phyloP scores from a whole-genome alignment of 2,888 invertebrate species.

The Andrena marginata region DNA sequence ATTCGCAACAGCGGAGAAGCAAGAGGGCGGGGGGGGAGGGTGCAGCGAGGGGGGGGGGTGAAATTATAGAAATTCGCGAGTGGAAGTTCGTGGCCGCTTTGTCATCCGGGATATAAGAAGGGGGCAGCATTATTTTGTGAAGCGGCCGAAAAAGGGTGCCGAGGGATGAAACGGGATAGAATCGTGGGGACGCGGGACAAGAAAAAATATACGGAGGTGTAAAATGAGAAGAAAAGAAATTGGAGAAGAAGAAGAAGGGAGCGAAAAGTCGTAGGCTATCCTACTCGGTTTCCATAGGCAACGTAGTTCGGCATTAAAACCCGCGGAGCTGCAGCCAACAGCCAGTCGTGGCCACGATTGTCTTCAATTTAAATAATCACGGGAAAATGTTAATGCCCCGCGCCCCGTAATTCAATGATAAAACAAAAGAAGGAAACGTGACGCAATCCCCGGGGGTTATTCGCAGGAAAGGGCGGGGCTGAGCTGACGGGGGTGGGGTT shows the following conservation, averaged over 20 bases:
- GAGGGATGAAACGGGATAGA: conserved; percentile 13
- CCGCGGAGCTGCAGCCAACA: conserved; percentile 45
- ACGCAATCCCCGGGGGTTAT: conserved; percentile 43
- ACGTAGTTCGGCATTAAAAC: conserved; percentile 64
- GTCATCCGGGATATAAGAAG: conserved; percentile 54
- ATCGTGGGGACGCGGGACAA: background rate
- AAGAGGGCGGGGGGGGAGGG: background rate
- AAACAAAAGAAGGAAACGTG: conserved; percentile 76
- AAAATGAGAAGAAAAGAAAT: background rate
- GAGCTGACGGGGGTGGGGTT: background rate
- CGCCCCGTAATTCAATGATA: conserved; percentile 80
- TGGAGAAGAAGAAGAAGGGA: background rate
- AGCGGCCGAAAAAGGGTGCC: conserved; percentile 42
- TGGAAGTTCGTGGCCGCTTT: conserved; percentile 49
- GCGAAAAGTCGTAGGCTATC: conserved; percentile 12
- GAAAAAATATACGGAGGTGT: background rate
- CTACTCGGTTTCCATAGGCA: conserved; percentile 25
- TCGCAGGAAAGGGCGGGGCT: conserved; percentile 18
- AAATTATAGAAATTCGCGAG: conserved; percentile 54
- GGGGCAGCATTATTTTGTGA: conserved; percentile 60
- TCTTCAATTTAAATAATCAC: conserved; percentile 83
- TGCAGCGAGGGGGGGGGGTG: background rate
- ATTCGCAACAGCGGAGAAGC: conserved; percentile 7
- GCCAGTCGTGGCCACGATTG: conserved; percentile 74
- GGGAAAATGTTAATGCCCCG: conserved; percentile 80